Conservation (phyloP, 2,888 invertebrate genomes). For the Aleiodes testaceus region DNA sequence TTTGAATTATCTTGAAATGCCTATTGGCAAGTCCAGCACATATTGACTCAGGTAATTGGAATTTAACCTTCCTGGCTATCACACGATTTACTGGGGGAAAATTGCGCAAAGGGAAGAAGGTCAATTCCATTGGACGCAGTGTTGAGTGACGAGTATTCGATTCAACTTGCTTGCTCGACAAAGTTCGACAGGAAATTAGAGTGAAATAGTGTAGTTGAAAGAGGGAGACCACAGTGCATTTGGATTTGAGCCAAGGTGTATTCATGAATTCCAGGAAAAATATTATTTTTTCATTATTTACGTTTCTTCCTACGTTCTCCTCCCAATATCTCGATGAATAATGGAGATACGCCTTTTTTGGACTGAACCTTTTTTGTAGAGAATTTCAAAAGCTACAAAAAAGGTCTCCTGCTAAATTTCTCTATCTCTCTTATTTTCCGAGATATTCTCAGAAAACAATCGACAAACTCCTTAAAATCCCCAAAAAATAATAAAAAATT, state of each 20-base stretch:
- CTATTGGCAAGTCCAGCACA: constrained; percentile 49
- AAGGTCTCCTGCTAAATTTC: no score
- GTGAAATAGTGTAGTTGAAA: constrained; percentile 10
- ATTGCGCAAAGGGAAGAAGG: constrained; percentile 11
- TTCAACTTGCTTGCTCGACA: constrained; percentile 25
- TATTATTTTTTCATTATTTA: not conserved
- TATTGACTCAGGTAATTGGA: constrained; percentile 55
- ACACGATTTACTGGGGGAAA: constrained; percentile 10
- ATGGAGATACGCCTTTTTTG: no score
- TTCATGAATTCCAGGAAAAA: not conserved
- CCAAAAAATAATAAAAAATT: no score
- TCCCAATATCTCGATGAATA: no score
- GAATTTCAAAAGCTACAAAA: no score
- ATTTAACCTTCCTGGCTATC: constrained; percentile 48
- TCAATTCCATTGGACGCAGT: constrained; percentile 19
- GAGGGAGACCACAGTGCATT: constrained; percentile 3
- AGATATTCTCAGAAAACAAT: no score
- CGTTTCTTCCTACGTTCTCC: not conserved
- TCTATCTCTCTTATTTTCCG: no score
- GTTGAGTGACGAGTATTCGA: constrained; percentile 29
- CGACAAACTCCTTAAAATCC: no score
- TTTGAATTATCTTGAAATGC: constrained; percentile 43
- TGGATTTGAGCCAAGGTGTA: constrained; percentile 24
- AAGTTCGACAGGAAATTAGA: constrained; percentile 28
- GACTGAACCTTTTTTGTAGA: no score